Evolutionary conservation across 2,797 vertebrate species (phyloP), one percentile per base, ranked within the genome.

Genomic region (Mormyrus proboscirostris): DNA sequence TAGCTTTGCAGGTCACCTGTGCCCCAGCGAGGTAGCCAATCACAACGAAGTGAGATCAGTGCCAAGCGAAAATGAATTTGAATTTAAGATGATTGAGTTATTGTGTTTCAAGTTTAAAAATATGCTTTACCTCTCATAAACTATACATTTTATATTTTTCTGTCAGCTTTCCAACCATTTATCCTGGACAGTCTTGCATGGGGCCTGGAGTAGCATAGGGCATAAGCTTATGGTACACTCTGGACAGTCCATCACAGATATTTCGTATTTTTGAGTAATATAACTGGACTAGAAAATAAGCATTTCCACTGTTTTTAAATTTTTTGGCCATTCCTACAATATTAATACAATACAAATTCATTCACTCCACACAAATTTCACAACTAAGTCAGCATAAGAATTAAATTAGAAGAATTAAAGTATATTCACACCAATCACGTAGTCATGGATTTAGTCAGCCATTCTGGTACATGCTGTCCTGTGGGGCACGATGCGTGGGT

Each of bases 391-490:
- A 47, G 41, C 76, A 47, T 73, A 73, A 73, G 69, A 73, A 73
- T 73, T 73, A 73, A 73, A 73, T 73, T 79, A 41, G 33, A 79
- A 79, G 38, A 38, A 79, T 82, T 82, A 82, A 82, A 47, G 41
- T 44, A 82, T 44, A 82, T 82, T 79, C 76, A 82, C 41, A 47
- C 76, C 76, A 82, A 22, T 47, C 76, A n/a, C 19, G 19, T 44
- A 16, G 69, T 47, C 29, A n/a, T 82, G 76, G 76, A 44, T 47
- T 19, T 44, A 82, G 76, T 19, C 76, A 79, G 73, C 73, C 73
- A 79, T 79, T 47, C 19, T 82, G 90, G 88, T 91, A 90, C 76
- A 83, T 91, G 86, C 53, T 82, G 90, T 93, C 90, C 91, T 84
- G 85, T 14, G 92, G 89, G 76, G 76, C 50, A 90, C 88, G 89